Percentiles rank a stretch among this genome's conserved stretches.
Evolutionary conservation across 1,140 invertebrate species (phyloP).

Genomic region (Drosophila nigromelanica): DNA sequence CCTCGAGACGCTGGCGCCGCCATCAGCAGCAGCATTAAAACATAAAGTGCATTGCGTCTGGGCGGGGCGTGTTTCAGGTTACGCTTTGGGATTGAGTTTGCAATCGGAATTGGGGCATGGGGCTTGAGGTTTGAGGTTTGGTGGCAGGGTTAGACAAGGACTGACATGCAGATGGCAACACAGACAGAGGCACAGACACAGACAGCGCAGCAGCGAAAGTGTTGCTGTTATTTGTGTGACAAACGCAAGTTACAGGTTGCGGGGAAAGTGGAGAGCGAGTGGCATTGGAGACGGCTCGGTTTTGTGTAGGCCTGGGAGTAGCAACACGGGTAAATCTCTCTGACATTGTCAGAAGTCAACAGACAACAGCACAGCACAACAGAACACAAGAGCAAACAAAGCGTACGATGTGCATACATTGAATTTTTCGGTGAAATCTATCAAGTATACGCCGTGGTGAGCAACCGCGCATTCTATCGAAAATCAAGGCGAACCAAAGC

Average conservation of each 20-base stretch:
- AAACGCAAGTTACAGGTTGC: slow-evolving; percentile 49
- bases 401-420: slow-evolving; percentile 51
- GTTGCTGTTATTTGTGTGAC: slow-evolving; percentile 61
- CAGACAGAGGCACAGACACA: slow-evolving; percentile 15
- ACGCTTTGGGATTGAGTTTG: slow-evolving; percentile 38
- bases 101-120: slow-evolving; percentile 15
- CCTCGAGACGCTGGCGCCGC: slow-evolving; percentile 51
- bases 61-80: slow-evolving; percentile 48
- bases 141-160: slow-evolving; percentile 42
- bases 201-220: slow-evolving; percentile 46
- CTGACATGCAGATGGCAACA: slow-evolving; percentile 46
- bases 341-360: slow-evolving; percentile 65
- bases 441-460: slow-evolving; percentile 67
- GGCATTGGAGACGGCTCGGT: neutral
- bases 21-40: slow-evolving; percentile 59
- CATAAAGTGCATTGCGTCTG: slow-evolving; percentile 79
- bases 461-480: slow-evolving; percentile 20
- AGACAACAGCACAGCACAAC: slow-evolving; percentile 1
- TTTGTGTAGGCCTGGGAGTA: slow-evolving; percentile 20
- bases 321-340: slow-evolving; percentile 43
- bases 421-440: slow-evolving; percentile 65
- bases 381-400: slow-evolving; percentile 35
- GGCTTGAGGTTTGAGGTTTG: slow-evolving; percentile 10
- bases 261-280: neutral
- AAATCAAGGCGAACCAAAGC: slow-evolving; percentile 53